These are phyloP conservation scores for Elephantulus edwardii DNA, from an alignment of 2,113 vertebrate genomes.

Conservation along the genomic window DNA sequence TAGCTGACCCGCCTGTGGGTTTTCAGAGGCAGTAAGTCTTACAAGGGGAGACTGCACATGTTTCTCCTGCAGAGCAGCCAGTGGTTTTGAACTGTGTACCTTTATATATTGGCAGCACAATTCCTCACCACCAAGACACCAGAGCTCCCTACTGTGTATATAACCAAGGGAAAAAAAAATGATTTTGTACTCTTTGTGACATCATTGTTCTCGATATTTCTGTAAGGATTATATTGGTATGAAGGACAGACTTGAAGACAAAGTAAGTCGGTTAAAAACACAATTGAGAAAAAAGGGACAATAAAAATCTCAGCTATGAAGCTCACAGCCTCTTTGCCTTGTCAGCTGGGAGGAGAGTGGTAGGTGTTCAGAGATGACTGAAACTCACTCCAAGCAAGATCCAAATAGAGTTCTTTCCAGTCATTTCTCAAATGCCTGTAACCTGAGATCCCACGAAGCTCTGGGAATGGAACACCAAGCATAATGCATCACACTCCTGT, in stretches of 20 bases:
- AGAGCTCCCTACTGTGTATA: too few species aligned
- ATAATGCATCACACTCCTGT: background rate
- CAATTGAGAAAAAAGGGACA: background rate
- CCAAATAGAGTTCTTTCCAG: background rate
- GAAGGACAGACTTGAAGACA: conserved; percentile 23
- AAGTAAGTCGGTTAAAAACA: background rate
- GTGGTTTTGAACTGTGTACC: too few species aligned
- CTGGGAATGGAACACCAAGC: background rate
- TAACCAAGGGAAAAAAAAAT: background rate
- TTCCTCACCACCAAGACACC: too few species aligned
- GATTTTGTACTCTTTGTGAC: background rate
- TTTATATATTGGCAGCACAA: too few species aligned
- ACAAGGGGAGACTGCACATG: too few species aligned
- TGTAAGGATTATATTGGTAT: conserved; percentile 32
- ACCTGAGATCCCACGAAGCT: background rate
- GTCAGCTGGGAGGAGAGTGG: background rate
- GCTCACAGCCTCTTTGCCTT: background rate
- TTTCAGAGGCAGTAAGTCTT: too few species aligned
- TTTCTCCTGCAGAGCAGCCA: too few species aligned
- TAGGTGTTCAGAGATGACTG: background rate
- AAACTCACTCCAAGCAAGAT: background rate
- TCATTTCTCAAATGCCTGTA: conserved; percentile 18
- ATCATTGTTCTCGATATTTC: conserved; percentile 37
- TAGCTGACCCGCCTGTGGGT: too few species aligned
- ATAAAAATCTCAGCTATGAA: background rate